Percentiles rank a stretch among this genome's conserved stretches.
phyloP scores from a whole-genome alignment of 2,888 invertebrate genomes.

The Neoscelio sp. region DNA sequence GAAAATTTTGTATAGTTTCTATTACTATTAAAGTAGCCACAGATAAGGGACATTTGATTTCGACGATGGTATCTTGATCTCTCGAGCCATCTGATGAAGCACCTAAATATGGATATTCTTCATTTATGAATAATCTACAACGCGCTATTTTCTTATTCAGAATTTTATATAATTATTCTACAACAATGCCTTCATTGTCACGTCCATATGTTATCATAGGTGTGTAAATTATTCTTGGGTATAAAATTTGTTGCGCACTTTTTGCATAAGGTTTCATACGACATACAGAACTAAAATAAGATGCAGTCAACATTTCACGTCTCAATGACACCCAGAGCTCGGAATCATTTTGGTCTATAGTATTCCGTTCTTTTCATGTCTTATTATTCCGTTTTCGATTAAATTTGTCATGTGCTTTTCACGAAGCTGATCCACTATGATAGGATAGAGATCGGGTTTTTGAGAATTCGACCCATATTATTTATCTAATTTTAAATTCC shows the following conservation, averaged over 20 bases:
- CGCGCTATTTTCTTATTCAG: slow-evolving; percentile 17
- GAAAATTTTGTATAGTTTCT: neutral
- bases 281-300: slow-evolving; percentile 52
- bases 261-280: no score
- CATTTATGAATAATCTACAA: slow-evolving; percentile 59
- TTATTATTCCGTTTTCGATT: no score
- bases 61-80: slow-evolving; percentile 56
- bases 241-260: slow-evolving; percentile 51
- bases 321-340: slow-evolving; percentile 40
- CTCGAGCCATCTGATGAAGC: slow-evolving; percentile 65
- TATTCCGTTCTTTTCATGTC: no score
- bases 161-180: slow-evolving; percentile 11
- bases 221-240: slow-evolving; percentile 24
- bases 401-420: no score
- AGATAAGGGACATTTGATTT: slow-evolving; percentile 60
- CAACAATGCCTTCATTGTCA: slow-evolving; percentile 54
- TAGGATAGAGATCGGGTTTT: slow-evolving; percentile 1
- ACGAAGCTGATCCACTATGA: slow-evolving; percentile 1
- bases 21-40: slow-evolving; percentile 31
- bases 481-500: neutral
- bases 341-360: slow-evolving; percentile 27
- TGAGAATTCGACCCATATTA: neutral
- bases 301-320: slow-evolving; percentile 48
- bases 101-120: slow-evolving; percentile 35
- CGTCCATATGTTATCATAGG: slow-evolving; percentile 40